These are phyloP conservation scores for Sylvia borin DNA, from an alignment of 2,797 vertebrate genomes.

Conservation along the genomic window DNA sequence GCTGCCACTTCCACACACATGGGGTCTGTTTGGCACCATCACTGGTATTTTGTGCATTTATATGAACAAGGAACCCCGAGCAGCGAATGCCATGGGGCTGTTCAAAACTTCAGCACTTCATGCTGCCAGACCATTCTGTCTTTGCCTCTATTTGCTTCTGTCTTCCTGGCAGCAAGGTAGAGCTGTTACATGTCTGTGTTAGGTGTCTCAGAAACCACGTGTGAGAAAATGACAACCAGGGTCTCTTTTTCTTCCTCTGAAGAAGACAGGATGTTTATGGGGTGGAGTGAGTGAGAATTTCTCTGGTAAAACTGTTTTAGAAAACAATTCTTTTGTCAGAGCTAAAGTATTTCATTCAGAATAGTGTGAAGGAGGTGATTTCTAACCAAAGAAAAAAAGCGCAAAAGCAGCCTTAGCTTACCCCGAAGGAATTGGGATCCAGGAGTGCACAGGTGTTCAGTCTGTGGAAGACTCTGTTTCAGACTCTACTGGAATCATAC, in stretches of 20 bases:
- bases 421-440: not conserved
- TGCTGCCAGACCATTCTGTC: not conserved
- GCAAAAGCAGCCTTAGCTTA: not conserved
- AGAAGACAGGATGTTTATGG: not conserved
- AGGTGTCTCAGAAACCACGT: not conserved
- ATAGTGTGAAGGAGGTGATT: not conserved
- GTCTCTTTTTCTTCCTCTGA: not conserved
- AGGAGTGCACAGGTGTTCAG: not conserved
- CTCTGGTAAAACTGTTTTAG: not conserved
- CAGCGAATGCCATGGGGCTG: not conserved
- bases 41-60: not conserved
- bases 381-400: not conserved
- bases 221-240: not conserved
- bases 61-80: not conserved
- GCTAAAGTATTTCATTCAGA: not conserved
- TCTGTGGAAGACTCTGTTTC: not conserved
- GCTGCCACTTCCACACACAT: not conserved
- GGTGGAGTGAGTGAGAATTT: not conserved
- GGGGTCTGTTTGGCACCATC: not conserved
- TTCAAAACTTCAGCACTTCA: not conserved
- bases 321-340: not conserved
- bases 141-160: not conserved
- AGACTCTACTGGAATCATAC: not conserved
- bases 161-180: not conserved
- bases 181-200: not conserved